Evolutionary conservation across 2,797 vertebrate species (phyloP).

Genomic region (Uromys caudimaculatus): DNA sequence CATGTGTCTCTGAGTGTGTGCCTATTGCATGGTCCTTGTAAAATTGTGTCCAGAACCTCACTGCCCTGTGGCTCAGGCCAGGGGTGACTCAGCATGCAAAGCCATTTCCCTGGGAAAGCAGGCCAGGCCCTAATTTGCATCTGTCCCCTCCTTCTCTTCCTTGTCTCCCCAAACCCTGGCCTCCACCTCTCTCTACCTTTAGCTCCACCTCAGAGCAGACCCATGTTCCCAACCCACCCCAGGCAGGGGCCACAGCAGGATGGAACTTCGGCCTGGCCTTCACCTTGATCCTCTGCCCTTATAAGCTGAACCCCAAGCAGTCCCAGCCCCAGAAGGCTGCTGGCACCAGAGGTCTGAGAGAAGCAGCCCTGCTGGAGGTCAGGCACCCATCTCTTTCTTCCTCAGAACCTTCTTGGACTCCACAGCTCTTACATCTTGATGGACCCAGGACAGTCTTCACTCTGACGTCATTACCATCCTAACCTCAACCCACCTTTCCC

Average conservation of each 20-base stretch:
- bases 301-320: not conserved
- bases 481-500: not conserved
- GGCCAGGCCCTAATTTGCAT: conserved; percentile 52
- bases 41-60: not conserved
- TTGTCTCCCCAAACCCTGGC: not conserved
- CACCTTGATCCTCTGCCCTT: not conserved
- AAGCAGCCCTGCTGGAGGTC: not conserved
- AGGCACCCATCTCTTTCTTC: not conserved
- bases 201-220: not conserved
- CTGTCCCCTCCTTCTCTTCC: not conserved
- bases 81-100: conserved; percentile 38
- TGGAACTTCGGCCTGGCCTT: not conserved
- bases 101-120: conserved; percentile 67
- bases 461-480: not conserved
- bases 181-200: not conserved
- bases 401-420: not conserved
- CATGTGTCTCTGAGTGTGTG: no score
- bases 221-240: not conserved
- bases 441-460: not conserved
- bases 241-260: not conserved
- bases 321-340: not conserved
- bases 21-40: not conserved
- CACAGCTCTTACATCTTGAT: not conserved
- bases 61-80: not conserved
- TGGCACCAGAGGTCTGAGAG: not conserved